Conservation (phyloP, 2,113 vertebrate genomes). For the Melanotaenia duboulayi region DNA sequence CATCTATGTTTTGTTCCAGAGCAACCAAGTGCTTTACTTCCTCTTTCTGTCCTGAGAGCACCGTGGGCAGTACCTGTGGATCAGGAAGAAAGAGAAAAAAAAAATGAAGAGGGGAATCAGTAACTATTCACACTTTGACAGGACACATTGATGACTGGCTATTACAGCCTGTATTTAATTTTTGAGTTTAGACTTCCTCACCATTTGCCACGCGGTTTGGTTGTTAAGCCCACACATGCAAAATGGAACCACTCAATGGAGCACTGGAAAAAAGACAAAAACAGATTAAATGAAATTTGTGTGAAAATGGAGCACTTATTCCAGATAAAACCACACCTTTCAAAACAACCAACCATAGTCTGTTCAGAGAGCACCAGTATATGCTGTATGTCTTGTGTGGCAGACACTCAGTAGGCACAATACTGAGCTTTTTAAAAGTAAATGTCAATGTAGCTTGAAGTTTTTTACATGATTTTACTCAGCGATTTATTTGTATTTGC, state of each 20-base stretch:
- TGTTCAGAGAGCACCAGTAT: not conserved
- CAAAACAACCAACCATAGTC: not conserved
- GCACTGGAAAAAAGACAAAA: conserved; percentile 83
- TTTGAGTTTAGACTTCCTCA: conserved; percentile 71
- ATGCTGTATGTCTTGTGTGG: no score
- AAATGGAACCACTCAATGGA: conserved; percentile 99
- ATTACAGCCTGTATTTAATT: not conserved
- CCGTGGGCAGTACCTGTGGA: conserved; percentile 83
- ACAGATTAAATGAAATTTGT: not conserved
- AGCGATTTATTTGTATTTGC: no score
- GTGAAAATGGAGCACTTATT: conserved; percentile 3
- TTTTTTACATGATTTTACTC: no score
- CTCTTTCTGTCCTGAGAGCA: conserved; percentile 85
- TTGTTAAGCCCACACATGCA: conserved; percentile 95
- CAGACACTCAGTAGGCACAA: not conserved
- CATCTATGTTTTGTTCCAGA: conserved; percentile 50
- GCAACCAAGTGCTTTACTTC: conserved; percentile 70
- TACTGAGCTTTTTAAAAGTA: not conserved
- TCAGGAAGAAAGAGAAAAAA: not conserved
- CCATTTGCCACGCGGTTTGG: conserved; percentile 99
- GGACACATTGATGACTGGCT: not conserved
- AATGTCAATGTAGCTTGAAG: no score
- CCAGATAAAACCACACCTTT: not conserved
- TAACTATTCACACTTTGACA: conserved; percentile 6
- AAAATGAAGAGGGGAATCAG: not conserved